phyloP scores from a whole-genome alignment of 2,113 vertebrate genomes.

The Actinemys pallida region DNA sequence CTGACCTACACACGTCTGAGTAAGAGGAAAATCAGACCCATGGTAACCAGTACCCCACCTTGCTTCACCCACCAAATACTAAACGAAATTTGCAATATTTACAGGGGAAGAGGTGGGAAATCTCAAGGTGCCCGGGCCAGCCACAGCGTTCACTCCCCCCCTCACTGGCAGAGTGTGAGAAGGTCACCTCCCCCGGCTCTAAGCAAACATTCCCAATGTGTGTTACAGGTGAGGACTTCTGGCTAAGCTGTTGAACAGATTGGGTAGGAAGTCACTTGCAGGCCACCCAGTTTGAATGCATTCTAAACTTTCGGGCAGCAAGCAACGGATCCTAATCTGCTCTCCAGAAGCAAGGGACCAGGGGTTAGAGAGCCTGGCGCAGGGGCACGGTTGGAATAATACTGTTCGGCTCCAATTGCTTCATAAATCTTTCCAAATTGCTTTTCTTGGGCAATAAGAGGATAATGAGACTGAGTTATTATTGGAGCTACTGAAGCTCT shows the following conservation, averaged over 20 bases:
- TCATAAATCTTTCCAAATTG: conserved; percentile 37
- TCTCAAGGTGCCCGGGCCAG: not conserved
- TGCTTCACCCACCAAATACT: not conserved
- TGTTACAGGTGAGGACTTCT: conserved; percentile 75
- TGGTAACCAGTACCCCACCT: not conserved
- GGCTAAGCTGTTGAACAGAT: conserved; percentile 78
- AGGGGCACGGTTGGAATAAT: not conserved
- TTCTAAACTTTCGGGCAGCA: conserved; percentile 26
- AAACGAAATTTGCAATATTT: not conserved
- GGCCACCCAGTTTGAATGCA: not conserved
- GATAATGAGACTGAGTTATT: not conserved
- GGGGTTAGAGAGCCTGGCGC: not conserved
- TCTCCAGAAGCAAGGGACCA: not conserved
- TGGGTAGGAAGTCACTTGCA: conserved; percentile 60
- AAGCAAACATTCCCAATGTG: conserved; percentile 73
- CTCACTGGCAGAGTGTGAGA: not conserved
- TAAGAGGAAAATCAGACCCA: not conserved
- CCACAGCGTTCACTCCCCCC: not conserved
- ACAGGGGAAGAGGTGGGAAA: not conserved
- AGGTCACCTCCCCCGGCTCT: conserved; percentile 52
- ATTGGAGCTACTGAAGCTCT: not conserved
- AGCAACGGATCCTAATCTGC: not conserved
- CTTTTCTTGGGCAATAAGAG: rapidly evolving
- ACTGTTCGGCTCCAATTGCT: conserved; percentile 56
- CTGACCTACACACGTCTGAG: not conserved